Evolutionary conservation across 2,113 vertebrate species (phyloP), one percentile per base, ranked within the genome.

Genomic region (Merops nubicus): DNA sequence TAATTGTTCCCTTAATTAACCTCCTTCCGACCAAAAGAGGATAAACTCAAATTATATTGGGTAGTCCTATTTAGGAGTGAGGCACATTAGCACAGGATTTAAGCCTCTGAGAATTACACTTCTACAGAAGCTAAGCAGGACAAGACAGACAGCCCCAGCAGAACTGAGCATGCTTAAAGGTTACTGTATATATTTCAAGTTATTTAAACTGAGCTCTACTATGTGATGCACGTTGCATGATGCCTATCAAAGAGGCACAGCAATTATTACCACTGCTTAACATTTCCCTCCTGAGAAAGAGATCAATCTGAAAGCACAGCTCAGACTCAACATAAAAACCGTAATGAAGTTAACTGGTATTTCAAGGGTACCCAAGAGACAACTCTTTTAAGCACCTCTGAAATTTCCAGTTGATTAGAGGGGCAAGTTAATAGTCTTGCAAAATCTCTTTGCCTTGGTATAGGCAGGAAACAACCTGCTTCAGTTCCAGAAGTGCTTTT

Each of bases 311-410:
- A 70, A 96, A 91, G 72, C 31, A 78, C 12, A 67, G 29, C 78
- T 77, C 47, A 75, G 28, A 60, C 36, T 73, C 53, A 64, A 76
- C 45, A 72, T 48, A 85, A 86, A 88, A 93, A 85, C 73, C 63
- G 17, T 79, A 77, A 80, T 40, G 64, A 88, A 83, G 33, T 74
- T 82, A 78, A 88, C 57, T 69, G 65, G 36, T 72, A 79, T 79
- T 96, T 95, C 70, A 93, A 94, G 59, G 43, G 38, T 89, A 69
- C 85, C 93, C 82, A 91, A 74, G 82, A 90, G 67, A 33, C 47
- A 92, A 47, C 67, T 83, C 34, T 90, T 76, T 76, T 47, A 88
- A 51, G n/a, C 65, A 88, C 72, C 83, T 87, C 38, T 79, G 69
- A 91, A 93, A 79, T 45, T 89, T 90, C 51, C 56, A 91, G 64